Base-by-base conservation (phyloP, 1,140 invertebrate species). In the Sitobion miscanthi region DNA sequence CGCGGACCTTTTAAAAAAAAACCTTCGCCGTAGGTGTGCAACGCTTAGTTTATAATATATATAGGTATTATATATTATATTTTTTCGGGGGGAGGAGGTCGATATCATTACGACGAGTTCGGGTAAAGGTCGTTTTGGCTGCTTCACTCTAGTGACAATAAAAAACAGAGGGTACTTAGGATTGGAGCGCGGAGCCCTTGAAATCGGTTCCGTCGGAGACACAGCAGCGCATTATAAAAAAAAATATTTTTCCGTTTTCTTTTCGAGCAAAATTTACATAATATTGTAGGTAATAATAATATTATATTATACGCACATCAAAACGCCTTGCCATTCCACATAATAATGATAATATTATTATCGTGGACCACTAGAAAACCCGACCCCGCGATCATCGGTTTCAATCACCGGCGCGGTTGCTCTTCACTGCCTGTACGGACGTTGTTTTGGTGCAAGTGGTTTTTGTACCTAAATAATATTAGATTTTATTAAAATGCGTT, bases 101-200 rank as follows among this genome's bases (percentile, higher is more conserved):
- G 91, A 85, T 86, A 93, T 85, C 82, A 42, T 86, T 85, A 86
- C 82, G 77, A 57, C 82, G 35, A 92, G 45, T 85, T 85, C 47
- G 49, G 17, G 52, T 86, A 57, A 86, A 93, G 91, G 91, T 93
- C 91, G 91, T 93, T 93, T 93, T 85, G 90, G 82, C 91, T 57
- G 91, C 82, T 86, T 83, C 91, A 85, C 35, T 85, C 49, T 52
- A 85, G 91, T 93, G 91, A 85, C 91, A n/a, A 93, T 93, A 93
- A 93, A 93, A 93, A 93, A 93, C 91, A 93, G 91, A 82, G 82
- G 91, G 77, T 83, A 93, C 91, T 93, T 93, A 93, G 20, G 77
- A 49, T 35, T 4, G 62, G 42, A 3, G 45, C 86, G 45, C 69
- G 47, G 45, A 57, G 77, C 38, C 82, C 91, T 93, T 86, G 77